These are phyloP conservation scores for Grammomys dolichurus DNA, from an alignment of 2,113 vertebrate species.

Conservation along the genomic window DNA sequence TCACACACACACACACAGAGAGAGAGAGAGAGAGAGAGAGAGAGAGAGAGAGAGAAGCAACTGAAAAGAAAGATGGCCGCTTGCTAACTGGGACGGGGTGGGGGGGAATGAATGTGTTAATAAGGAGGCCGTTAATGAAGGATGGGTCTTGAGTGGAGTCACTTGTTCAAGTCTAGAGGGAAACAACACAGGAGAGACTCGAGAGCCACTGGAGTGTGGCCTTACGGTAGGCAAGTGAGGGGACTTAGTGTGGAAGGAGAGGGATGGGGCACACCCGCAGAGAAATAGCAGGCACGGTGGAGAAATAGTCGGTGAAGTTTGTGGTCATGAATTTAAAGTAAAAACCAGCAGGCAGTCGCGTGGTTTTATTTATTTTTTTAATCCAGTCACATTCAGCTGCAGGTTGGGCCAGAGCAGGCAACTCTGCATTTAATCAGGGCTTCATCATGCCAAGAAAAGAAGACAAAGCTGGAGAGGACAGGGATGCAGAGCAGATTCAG, in stretches of 20 bases:
- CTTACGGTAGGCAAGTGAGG: background rate
- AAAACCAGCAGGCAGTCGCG: slow-evolving; percentile 31
- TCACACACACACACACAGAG: no score
- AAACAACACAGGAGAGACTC: background rate
- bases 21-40: no score
- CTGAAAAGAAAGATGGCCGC: background rate
- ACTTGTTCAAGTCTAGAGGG: background rate
- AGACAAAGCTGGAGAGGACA: background rate
- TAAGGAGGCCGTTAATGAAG: background rate
- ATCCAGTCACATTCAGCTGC: background rate
- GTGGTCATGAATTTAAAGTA: slow-evolving; percentile 21
- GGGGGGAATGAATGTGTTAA: background rate
- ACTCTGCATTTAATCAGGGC: background rate
- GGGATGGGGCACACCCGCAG: background rate
- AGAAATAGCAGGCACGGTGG: background rate
- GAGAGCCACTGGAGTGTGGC: background rate
- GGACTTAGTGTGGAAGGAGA: background rate
- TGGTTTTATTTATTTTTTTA: background rate
- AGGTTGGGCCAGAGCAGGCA: background rate
- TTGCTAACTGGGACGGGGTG: background rate
- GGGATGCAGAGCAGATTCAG: background rate
- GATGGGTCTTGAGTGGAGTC: background rate
- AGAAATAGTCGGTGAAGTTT: background rate
- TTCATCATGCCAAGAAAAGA: background rate
- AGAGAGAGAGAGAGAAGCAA: no score